These are phyloP conservation scores for Pituophis catenifer DNA, from an alignment of 2,113 vertebrate species.

Conservation along the genomic window DNA sequence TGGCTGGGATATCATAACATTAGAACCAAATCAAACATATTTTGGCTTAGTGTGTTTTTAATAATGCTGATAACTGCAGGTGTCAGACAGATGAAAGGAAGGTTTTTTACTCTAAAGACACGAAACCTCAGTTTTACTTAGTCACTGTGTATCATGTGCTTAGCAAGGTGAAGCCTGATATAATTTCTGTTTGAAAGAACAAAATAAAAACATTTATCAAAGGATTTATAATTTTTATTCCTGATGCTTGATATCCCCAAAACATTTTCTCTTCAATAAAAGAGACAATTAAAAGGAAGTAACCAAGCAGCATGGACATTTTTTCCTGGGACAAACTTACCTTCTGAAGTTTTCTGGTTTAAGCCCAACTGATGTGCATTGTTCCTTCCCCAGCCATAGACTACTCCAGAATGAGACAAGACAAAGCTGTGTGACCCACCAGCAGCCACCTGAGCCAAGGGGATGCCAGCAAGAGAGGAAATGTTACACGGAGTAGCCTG, in stretches of 20 bases:
- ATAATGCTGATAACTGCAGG: background rate
- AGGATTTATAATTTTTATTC: background rate
- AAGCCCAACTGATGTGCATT: constrained; percentile 82
- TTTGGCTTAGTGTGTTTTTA: background rate
- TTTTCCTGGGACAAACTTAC: background rate
- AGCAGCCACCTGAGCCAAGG: constrained; percentile 79
- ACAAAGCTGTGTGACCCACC: constrained; percentile 85
- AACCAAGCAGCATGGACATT: background rate
- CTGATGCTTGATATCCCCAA: background rate
- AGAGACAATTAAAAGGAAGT: background rate
- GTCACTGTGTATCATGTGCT: background rate
- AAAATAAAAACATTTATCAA: background rate
- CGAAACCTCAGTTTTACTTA: background rate
- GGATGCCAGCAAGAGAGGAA: constrained; percentile 78
- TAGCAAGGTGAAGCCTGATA: background rate
- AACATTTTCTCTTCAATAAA: background rate
- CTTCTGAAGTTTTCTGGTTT: constrained; percentile 68
- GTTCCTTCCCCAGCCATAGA: constrained; percentile 88
- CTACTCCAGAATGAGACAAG: constrained; percentile 80
- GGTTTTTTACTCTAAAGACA: background rate
- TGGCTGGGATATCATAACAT: background rate
- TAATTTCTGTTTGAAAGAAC: background rate
- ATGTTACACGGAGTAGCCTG: constrained; percentile 72
- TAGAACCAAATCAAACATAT: background rate
- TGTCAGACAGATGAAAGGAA: too few relatives aligned